These are phyloP conservation scores for Tortricodes alternella DNA, from an alignment of 2,888 invertebrate genomes.

Conservation along the genomic window DNA sequence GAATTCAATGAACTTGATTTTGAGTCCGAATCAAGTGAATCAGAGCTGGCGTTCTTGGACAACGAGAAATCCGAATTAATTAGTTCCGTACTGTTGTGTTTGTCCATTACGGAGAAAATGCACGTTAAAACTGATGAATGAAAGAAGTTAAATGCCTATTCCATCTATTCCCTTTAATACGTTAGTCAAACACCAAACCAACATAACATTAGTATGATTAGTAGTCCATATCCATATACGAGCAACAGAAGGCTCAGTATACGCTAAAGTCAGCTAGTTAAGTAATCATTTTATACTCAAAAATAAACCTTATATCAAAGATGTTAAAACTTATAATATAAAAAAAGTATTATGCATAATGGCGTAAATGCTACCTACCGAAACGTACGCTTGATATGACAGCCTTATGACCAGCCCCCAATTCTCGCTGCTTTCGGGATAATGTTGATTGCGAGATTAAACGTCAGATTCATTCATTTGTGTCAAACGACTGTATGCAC, in stretches of 20 bases:
- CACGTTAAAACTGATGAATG: not conserved
- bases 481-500: too few species aligned
- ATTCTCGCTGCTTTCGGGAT: too few species aligned
- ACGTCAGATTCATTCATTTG: too few species aligned
- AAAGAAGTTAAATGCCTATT: not conserved
- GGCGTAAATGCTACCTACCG: too few species aligned
- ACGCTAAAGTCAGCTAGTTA: conserved; percentile 5
- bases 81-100: conserved; percentile 85
- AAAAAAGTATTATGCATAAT: too few species aligned
- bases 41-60: conserved; percentile 90
- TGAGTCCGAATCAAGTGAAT: conserved; percentile 91
- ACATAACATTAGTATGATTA: too few species aligned
- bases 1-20: conserved; percentile 93
- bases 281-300: not conserved
- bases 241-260: not conserved
- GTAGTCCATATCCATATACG: too few species aligned
- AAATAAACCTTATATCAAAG: not conserved
- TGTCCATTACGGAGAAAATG: conserved; percentile 77
- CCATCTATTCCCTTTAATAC: too few species aligned
- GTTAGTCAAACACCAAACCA: too few species aligned
- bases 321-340: not conserved
- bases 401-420: too few species aligned
- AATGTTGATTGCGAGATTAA: too few species aligned
- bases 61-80: conserved; percentile 85
- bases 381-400: too few species aligned